Evolutionary conservation across 2,113 vertebrate species (phyloP).

Genomic region (Miniopterus natalensis): DNA sequence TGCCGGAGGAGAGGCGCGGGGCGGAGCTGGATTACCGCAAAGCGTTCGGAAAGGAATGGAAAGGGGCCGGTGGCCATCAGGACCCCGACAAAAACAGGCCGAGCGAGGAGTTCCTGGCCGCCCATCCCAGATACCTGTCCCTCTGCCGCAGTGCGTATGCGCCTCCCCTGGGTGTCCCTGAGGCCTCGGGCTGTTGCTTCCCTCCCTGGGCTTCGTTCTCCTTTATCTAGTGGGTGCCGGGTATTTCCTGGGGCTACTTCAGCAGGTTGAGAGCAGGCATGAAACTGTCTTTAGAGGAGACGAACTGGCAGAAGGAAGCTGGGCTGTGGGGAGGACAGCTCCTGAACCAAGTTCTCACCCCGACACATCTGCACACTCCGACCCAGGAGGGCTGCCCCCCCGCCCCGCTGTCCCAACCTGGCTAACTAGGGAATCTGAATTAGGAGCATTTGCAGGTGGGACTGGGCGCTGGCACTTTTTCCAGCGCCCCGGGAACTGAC

Average conservation of each 20-base stretch:
- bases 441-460: background rate
- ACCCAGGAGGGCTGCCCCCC: background rate
- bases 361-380: no score
- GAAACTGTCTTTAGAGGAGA: background rate
- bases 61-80: slow-evolving; percentile 91
- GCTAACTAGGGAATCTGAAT: no score
- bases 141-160: slow-evolving; percentile 93
- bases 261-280: background rate
- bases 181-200: background rate
- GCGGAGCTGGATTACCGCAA: slow-evolving; percentile 97
- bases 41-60: slow-evolving; percentile 94
- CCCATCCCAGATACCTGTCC: slow-evolving; percentile 92
- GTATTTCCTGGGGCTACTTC: background rate
- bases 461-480: rapidly evolving
- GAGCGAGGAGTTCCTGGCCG: slow-evolving; percentile 88
- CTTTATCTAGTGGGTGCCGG: background rate
- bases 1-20: slow-evolving; percentile 90
- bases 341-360: background rate
- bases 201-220: background rate
- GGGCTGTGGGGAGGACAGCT: background rate
- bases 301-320: background rate
- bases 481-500: rapidly evolving
- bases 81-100: slow-evolving; percentile 87
- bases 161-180: rapidly evolving
- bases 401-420: no score